Base-by-base conservation (phyloP, 1,140 invertebrate genomes). In the Anthonomus grandis region DNA sequence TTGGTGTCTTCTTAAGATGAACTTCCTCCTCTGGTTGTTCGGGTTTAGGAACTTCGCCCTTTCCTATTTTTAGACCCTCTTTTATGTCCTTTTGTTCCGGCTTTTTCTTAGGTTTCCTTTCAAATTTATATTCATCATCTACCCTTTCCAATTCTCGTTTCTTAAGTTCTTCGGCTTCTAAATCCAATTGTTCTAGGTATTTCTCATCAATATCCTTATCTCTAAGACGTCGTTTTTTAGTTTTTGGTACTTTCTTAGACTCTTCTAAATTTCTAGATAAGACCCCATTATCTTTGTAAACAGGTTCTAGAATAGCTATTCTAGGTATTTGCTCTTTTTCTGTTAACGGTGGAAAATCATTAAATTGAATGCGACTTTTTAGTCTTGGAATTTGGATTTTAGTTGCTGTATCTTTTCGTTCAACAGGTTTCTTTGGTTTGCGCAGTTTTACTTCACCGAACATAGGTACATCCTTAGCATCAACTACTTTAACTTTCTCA, bases 261-360 rank as follows among this genome's bases (percentile, higher is more conserved):
- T 89, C 86, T 73, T 84, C 77, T 2, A 84, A 75, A 73, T 87
- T 89, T 68, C 86, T 75, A 0, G 85, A 87, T 24, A 89, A 64
- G 58, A 85, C 79, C 34, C 86, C 86, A 66, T 79, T 78, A 69
- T 86, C 75, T 49, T 74, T 70, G 24, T 64, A 76, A 60, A 82
- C 76, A 61, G 81, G 78, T 65, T 80, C 77, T 2, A 85, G 54
- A 48, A 71, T 64, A 8, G 75, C 76, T 9, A 85, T 75, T 22
- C 71, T 55, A 2, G 81, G 80, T 50, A 74, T 73, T 41, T 78
- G 67, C 56, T 81, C 68, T 57, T 72, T 39, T 66, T 74, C 70
- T 6, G 57, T 65, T 60, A 67, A 48, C 17, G 84, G 77, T n/a
- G 84, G 84, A 76, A 82, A 86, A 58, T 82, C 78, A 42, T 70